phyloP scores from a whole-genome alignment of 2,888 invertebrate species.

The Thyatira batis region DNA sequence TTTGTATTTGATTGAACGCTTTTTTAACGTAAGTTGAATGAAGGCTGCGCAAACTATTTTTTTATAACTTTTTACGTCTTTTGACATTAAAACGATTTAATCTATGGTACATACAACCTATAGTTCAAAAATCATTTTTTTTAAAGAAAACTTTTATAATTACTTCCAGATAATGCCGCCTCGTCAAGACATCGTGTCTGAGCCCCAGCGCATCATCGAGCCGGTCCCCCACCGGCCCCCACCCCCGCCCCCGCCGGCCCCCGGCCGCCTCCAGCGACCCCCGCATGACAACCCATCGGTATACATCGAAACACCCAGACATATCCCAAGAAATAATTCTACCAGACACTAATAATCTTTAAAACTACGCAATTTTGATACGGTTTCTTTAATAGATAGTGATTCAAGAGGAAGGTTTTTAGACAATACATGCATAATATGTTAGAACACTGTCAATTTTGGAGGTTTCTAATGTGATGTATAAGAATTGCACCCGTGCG shows the following conservation, averaged over 20 bases:
- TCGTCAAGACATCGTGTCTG: conserved; percentile 62
- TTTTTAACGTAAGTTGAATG: no score
- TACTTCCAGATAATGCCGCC: conserved; percentile 65
- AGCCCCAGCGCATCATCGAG: conserved; percentile 54
- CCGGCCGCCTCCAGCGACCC: conserved; percentile 70
- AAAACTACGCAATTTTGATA: not conserved
- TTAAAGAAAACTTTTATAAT: not conserved
- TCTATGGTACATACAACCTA: no score
- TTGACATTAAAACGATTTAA: no score
- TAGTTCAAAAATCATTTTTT: not conserved
- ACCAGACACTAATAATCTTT: conserved; percentile 27
- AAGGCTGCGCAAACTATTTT: no score
- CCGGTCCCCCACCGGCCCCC: conserved; percentile 41
- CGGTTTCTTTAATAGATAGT: no score
- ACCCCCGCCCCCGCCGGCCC: conserved; percentile 66
- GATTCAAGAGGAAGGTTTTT: no score
- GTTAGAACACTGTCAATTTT: no score
- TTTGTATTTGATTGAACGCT: no score
- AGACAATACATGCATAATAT: no score
- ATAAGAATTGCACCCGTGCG: no score
- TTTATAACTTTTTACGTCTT: no score
- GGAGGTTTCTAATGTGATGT: no score
- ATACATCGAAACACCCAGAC: conserved; percentile 56
- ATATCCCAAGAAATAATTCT: conserved; percentile 29
- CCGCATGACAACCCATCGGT: conserved; percentile 69